These are phyloP conservation scores for Clarias batrachus DNA, from an alignment of 2,113 vertebrate species.

Conservation along the genomic window DNA sequence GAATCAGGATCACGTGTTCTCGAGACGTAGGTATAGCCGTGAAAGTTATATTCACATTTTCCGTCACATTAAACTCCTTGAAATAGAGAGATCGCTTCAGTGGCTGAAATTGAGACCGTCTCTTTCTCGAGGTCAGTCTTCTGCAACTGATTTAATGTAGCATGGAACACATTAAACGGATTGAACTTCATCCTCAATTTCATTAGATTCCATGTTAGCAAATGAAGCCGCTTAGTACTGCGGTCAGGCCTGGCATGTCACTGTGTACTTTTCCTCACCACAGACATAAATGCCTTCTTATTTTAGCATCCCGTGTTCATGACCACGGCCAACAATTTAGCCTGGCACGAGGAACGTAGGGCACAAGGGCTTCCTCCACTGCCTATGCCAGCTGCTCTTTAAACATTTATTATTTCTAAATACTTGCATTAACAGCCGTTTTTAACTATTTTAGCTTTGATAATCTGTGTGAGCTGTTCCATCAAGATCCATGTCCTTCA, in stretches of 20 bases:
- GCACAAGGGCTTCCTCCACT: conserved; percentile 78
- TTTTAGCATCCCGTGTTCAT: neutral
- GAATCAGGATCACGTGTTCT: neutral
- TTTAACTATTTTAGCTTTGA: too few species aligned
- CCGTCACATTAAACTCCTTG: neutral
- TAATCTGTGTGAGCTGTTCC: neutral
- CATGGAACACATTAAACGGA: neutral
- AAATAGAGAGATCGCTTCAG: neutral
- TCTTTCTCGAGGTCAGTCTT: neutral
- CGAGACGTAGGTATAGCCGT: neutral
- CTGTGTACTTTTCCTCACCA: conserved; percentile 18
- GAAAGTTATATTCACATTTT: neutral
- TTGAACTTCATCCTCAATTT: neutral
- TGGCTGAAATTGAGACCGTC: neutral
- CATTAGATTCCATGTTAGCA: neutral
- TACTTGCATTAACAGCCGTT: neutral
- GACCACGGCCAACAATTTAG: neutral
- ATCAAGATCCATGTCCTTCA: neutral
- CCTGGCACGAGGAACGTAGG: too few species aligned
- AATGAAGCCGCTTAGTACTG: neutral
- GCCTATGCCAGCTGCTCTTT: conserved; percentile 77
- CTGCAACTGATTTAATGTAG: neutral
- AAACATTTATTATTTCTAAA: neutral
- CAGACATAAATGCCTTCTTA: conserved; percentile 16
- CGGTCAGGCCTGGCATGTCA: neutral